A percentile compares a stretch with the other conserved stretches of the same genome.
Conservation (phyloP, 2,888 invertebrate genomes). For the Nemoura dubitans region DNA sequence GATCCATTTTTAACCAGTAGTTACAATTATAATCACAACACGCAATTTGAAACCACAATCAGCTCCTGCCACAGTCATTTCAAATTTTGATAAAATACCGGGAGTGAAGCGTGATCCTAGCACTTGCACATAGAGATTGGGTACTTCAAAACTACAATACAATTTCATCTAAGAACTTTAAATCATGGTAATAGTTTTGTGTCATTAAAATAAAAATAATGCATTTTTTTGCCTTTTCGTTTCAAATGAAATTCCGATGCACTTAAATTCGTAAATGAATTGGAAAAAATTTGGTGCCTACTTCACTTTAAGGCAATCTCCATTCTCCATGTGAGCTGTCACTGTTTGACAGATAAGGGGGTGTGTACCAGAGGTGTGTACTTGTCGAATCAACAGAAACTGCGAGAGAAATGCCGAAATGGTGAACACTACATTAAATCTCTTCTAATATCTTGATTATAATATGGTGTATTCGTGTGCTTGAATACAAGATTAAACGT, state of each 20-base stretch:
- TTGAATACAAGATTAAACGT: neutral
- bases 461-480: neutral
- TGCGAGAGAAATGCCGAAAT: neutral
- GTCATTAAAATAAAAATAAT: too few species aligned
- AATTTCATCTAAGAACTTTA: too few species aligned
- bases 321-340: neutral
- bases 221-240: too few species aligned
- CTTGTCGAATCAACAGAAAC: too few species aligned
- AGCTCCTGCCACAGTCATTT: neutral
- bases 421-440: neutral
- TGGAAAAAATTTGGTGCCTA: too few species aligned
- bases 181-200: too few species aligned
- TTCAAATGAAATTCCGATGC: too few species aligned
- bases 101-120: too few species aligned
- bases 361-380: too few species aligned
- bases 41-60: neutral
- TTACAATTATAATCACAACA: neutral
- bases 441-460: neutral
- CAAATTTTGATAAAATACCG: neutral
- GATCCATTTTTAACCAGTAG: constrained; percentile 67
- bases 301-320: neutral
- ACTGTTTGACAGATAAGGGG: neutral
- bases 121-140: too few species aligned
- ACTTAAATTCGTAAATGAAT: too few species aligned
- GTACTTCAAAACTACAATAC: too few species aligned